Percentiles rank a stretch among this genome's conserved stretches.
Evolutionary conservation across 2,113 vertebrate genomes (phyloP).

Genomic region (Upupa epops): DNA sequence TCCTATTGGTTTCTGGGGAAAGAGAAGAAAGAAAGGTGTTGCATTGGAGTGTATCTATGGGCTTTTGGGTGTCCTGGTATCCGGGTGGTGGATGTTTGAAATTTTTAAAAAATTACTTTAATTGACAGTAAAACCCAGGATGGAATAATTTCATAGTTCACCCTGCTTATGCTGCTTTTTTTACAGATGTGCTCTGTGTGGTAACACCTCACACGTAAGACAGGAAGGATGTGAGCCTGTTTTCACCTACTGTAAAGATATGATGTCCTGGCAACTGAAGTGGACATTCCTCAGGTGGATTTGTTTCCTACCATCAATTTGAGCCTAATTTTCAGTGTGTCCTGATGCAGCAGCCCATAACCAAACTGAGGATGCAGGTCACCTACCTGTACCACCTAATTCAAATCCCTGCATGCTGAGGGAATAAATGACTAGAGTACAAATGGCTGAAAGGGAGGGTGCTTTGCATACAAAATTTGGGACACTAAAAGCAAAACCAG

Average conservation of each 20-base stretch:
- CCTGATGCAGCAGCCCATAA: neutral
- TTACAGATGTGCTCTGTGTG: neutral
- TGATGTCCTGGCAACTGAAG: neutral
- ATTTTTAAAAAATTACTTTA: neutral
- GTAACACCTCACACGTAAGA: neutral
- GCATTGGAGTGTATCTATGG: fast-evolving
- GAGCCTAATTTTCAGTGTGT: neutral
- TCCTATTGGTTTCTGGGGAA: neutral
- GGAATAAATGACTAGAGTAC: neutral
- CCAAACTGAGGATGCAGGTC: fast-evolving
- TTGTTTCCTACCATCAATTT: neutral
- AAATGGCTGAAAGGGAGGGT: neutral
- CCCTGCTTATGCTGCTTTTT: no score
- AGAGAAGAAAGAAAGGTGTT: neutral
- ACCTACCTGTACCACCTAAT: neutral
- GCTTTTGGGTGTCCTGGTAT: neutral
- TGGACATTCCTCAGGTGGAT: neutral
- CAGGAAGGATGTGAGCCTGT: neutral
- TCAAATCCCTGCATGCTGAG: fast-evolving
- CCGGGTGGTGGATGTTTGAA: no score
- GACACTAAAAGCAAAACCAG: neutral
- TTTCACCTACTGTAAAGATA: neutral
- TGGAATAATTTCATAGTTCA: neutral
- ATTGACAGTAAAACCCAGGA: neutral
- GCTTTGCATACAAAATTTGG: neutral